Conservation (phyloP, 2,797 vertebrate genomes). For the Pangasius larnaudii region DNA sequence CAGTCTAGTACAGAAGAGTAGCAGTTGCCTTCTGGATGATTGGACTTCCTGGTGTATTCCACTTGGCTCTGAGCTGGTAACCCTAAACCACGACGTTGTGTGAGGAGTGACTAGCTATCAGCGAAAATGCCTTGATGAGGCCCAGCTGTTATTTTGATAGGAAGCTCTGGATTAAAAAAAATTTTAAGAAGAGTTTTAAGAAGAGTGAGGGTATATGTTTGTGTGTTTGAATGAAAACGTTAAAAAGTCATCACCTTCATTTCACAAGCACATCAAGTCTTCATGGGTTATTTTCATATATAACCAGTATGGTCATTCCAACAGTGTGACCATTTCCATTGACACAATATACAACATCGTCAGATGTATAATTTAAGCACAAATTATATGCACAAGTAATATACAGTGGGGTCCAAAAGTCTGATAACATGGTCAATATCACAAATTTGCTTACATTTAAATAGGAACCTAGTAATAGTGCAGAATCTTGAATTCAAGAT, state of each 20-base stretch:
- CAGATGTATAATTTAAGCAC: neutral
- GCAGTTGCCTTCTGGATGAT: constrained; percentile 29
- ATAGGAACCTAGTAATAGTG: neutral
- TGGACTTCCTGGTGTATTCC: constrained; percentile 32
- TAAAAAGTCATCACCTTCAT: neutral
- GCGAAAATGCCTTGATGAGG: constrained; percentile 39
- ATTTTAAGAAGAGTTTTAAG: neutral
- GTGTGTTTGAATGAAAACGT: neutral
- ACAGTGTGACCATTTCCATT: neutral
- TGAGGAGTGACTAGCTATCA: constrained; percentile 35
- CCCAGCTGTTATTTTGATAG: constrained; percentile 31
- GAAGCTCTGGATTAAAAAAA: constrained; percentile 8
- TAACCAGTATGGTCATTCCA: neutral
- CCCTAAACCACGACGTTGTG: constrained; percentile 45
- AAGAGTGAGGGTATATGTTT: neutral
- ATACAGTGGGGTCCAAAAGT: too few relatives aligned
- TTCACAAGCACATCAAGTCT: neutral
- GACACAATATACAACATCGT: neutral
- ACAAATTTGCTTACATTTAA: neutral
- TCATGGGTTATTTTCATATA: neutral
- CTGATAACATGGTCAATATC: neutral
- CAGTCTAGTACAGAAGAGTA: constrained; percentile 30
- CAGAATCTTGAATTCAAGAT: neutral
- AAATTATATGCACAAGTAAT: too few relatives aligned
- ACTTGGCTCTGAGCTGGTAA: constrained; percentile 46